Conservation (phyloP, 2,888 invertebrate genomes). For the Drosophila barbarae region DNA sequence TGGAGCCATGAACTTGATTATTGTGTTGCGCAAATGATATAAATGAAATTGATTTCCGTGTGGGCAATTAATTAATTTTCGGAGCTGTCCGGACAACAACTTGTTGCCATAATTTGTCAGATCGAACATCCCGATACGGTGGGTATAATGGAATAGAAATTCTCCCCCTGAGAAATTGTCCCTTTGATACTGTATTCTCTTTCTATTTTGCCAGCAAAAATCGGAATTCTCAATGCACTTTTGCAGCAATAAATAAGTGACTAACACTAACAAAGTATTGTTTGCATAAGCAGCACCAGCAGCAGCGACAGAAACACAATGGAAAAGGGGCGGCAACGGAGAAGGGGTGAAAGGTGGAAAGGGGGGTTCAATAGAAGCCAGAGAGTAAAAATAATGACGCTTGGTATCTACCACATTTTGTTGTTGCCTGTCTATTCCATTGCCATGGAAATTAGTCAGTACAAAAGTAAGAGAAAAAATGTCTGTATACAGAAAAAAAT, state of each 20-base stretch:
- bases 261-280: constrained; percentile 28
- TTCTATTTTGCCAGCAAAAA: not conserved
- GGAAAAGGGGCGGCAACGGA: constrained; percentile 1
- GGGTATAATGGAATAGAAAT: constrained; percentile 21
- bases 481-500: constrained; percentile 29
- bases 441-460: constrained; percentile 66
- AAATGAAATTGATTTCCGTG: constrained; percentile 43
- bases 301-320: constrained; percentile 41
- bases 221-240: constrained; percentile 40
- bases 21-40: constrained; percentile 17
- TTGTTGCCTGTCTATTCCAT: constrained; percentile 27
- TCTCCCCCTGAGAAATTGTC: constrained; percentile 12
- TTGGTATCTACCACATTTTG: constrained; percentile 29
- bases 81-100: constrained; percentile 20
- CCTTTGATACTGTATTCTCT: constrained; percentile 27
- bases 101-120: constrained; percentile 24
- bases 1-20: constrained; percentile 4
- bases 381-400: constrained; percentile 53
- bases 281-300: constrained; percentile 44
- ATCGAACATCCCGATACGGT: constrained; percentile 18
- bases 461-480: constrained; percentile 36
- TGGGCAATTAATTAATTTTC: constrained; percentile 40
- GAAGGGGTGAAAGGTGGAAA: constrained; percentile 3
- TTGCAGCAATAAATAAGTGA: constrained; percentile 44
- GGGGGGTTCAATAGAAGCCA: constrained; percentile 40